Evolutionary conservation across 2,113 vertebrate species (phyloP).

Genomic region (Gila orcuttii): DNA sequence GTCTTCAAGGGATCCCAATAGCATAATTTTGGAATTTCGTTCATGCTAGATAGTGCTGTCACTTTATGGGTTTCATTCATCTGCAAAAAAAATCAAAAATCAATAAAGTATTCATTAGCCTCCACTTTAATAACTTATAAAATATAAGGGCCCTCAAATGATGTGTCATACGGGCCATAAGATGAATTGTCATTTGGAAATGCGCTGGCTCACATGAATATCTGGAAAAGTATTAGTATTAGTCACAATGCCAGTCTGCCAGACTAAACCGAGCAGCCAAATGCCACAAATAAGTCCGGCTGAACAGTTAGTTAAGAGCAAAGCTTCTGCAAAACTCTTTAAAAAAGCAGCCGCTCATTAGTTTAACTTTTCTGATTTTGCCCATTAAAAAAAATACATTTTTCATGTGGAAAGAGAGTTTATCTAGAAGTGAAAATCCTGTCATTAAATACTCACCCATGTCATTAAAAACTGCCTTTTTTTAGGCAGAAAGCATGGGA

Average conservation of each 20-base stretch:
- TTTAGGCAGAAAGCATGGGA: neutral
- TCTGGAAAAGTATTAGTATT: slow-evolving; percentile 13
- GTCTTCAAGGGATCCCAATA: too few relatives aligned
- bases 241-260: neutral
- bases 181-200: neutral
- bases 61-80: neutral
- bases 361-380: neutral
- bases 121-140: neutral
- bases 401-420: neutral
- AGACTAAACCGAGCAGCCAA: neutral
- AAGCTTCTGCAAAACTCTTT: neutral
- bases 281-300: neutral
- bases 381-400: neutral
- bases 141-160: neutral
- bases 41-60: neutral
- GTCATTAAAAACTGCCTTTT: neutral
- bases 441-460: neutral
- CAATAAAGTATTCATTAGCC: neutral
- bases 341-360: neutral
- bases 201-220: neutral
- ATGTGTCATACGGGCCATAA: too few relatives aligned
- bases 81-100: neutral
- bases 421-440: neutral
- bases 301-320: slow-evolving; percentile 7
- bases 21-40: too few relatives aligned